Percentiles rank a stretch among this genome's conserved stretches.
Conservation (phyloP, 2,797 vertebrate species). For the Cossypha caffra region DNA sequence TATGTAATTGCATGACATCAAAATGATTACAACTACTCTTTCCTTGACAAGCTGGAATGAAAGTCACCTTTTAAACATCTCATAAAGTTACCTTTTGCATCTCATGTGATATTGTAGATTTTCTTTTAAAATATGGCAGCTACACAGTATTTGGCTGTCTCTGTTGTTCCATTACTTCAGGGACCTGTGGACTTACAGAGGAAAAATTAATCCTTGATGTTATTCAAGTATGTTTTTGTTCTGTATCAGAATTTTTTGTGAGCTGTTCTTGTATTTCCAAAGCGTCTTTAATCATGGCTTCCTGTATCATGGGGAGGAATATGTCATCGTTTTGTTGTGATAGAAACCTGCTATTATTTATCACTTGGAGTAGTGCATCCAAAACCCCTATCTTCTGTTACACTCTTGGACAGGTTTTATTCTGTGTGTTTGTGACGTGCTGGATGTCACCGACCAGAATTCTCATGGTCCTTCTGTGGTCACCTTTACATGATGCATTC, state of each 20-base stretch:
- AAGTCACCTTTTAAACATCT: background rate
- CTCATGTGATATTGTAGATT: background rate
- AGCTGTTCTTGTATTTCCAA: background rate
- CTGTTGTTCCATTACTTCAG: background rate
- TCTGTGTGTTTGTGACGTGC: background rate
- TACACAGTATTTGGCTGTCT: background rate
- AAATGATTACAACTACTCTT: background rate
- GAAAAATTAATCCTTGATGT: background rate
- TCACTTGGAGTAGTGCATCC: background rate
- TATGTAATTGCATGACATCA: background rate
- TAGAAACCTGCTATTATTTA: background rate
- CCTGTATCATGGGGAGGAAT: background rate
- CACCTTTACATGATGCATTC: background rate
- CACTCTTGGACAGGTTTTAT: accelerated
- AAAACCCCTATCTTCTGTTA: background rate
- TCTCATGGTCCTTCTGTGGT: background rate
- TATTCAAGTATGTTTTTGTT: background rate
- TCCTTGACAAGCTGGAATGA: background rate
- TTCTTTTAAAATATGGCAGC: background rate
- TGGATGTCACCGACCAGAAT: background rate
- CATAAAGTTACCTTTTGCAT: background rate
- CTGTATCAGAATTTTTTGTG: background rate
- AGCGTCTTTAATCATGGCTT: background rate
- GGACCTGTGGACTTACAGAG: background rate
- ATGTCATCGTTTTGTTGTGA: background rate